phyloP scores from a whole-genome alignment of 2,797 vertebrate genomes.

The Kryptolebias ocellatus region DNA sequence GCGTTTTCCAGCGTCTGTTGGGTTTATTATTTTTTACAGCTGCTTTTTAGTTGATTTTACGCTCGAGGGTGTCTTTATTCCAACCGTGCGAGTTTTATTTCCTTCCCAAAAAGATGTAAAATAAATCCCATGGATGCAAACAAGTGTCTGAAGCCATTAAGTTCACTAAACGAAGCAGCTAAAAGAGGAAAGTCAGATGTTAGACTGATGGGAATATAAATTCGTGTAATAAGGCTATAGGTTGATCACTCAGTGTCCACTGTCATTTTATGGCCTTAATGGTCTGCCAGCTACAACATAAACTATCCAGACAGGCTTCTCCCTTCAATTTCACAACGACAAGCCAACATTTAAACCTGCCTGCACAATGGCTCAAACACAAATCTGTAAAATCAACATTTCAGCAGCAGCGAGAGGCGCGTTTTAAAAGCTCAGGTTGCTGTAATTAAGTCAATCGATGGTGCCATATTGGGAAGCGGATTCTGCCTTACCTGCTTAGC shows the following conservation, averaged over 20 bases:
- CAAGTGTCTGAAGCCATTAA: slow-evolving; percentile 84
- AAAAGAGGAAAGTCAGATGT: slow-evolving; percentile 60
- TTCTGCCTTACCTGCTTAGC: slow-evolving; percentile 73
- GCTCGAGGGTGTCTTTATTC: slow-evolving; percentile 11
- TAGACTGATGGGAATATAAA: slow-evolving; percentile 68
- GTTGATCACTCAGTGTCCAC: slow-evolving; percentile 55
- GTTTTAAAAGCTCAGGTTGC: slow-evolving; percentile 32
- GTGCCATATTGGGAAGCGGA: slow-evolving; percentile 50
- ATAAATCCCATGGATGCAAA: slow-evolving; percentile 75
- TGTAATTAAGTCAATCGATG: slow-evolving; percentile 52
- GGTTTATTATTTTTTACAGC: neutral
- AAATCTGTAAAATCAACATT: slow-evolving; percentile 42
- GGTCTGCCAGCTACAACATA: slow-evolving; percentile 48
- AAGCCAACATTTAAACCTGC: slow-evolving; percentile 25
- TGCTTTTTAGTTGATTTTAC: slow-evolving; percentile 26
- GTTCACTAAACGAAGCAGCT: slow-evolving; percentile 56
- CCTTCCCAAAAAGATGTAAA: slow-evolving; percentile 45
- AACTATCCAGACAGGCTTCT: slow-evolving; percentile 63
- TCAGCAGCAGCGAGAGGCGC: slow-evolving; percentile 7
- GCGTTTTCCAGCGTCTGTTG: slow-evolving; percentile 25
- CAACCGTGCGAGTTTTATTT: slow-evolving; percentile 44
- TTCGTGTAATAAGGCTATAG: slow-evolving; percentile 62
- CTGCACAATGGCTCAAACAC: slow-evolving; percentile 38
- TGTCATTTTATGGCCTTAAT: slow-evolving; percentile 58
- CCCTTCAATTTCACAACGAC: slow-evolving; percentile 50